A percentile compares a stretch with the other conserved stretches of the same genome.
Evolutionary conservation across 2,797 vertebrate genomes (phyloP).

Genomic region (Austrolebias charrua): DNA sequence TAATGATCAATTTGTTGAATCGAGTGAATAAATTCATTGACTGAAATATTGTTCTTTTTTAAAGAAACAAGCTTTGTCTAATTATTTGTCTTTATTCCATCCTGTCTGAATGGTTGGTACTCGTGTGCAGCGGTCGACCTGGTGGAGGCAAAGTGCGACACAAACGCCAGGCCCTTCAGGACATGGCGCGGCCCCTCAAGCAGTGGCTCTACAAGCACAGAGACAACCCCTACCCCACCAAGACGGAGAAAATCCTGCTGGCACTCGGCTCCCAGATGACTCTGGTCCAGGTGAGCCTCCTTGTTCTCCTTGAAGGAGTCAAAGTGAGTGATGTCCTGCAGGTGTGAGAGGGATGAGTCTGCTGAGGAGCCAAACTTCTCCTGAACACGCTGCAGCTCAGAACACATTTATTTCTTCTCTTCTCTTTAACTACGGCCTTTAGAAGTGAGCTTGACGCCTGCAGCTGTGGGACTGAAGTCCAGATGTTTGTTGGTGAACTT

Average conservation of each 20-base stretch:
- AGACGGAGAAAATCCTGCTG: constrained; percentile 97
- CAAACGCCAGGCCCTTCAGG: constrained; percentile 96
- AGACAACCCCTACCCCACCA: constrained; percentile 98
- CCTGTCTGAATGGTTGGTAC: background rate
- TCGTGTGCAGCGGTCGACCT: constrained; percentile 83
- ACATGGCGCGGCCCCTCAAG: constrained; percentile 97
- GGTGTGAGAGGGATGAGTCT: constrained; percentile 12
- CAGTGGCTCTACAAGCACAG: constrained; percentile 99
- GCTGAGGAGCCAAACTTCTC: constrained; percentile 7
- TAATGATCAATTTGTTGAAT: too few relatives aligned
- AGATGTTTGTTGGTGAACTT: background rate
- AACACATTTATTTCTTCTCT: background rate
- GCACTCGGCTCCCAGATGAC: constrained; percentile 99
- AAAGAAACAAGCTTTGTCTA: background rate
- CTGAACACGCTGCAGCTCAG: constrained; percentile 4
- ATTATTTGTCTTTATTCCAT: background rate
- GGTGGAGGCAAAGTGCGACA: constrained; percentile 89
- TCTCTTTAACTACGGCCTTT: background rate
- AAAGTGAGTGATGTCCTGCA: background rate
- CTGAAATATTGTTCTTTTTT: rapidly evolving
- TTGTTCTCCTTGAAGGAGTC: background rate
- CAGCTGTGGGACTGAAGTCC: too few relatives aligned
- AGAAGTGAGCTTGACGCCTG: too few relatives aligned
- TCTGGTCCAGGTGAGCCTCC: constrained; percentile 90
- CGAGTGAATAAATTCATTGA: too few relatives aligned